Conservation (phyloP, 2,888 invertebrate genomes). For the Resseliella maxima region DNA sequence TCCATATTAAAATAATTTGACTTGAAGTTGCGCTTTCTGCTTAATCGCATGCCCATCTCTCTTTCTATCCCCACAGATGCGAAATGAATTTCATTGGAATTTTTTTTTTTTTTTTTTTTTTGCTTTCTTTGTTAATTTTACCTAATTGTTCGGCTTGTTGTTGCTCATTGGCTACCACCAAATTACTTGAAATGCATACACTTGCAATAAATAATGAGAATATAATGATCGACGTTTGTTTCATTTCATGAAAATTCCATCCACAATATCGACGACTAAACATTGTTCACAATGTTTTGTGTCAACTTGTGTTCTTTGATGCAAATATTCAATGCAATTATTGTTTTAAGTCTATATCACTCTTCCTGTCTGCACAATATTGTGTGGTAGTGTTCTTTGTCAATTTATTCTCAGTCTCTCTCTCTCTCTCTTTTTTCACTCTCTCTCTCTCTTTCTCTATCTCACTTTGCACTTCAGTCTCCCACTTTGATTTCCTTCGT, state of each 20-base stretch:
- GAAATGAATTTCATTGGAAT: background rate
- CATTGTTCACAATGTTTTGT: slow-evolving; percentile 9
- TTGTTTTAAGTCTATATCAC: slow-evolving; percentile 4
- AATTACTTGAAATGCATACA: background rate
- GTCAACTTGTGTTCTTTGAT: background rate
- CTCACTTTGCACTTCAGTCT: background rate
- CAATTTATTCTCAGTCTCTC: background rate
- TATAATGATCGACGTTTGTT: background rate
- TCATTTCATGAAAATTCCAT: slow-evolving; percentile 19
- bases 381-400: background rate
- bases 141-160: slow-evolving; percentile 28
- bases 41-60: background rate
- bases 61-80: background rate
- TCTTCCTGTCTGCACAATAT: background rate
- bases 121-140: background rate
- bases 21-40: background rate
- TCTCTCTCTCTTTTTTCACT: background rate
- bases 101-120: background rate
- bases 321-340: slow-evolving; percentile 24
- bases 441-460: background rate
- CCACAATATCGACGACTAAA: slow-evolving; percentile 10
- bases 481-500: background rate
- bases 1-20: background rate
- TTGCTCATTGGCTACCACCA: slow-evolving; percentile 12
- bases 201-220: slow-evolving; percentile 17